Percentiles rank a stretch among this genome's conserved stretches.
phyloP scores from a whole-genome alignment of 37 sponge, comb jelly and placozoan genomes.

The Oopsacas minuta region DNA sequence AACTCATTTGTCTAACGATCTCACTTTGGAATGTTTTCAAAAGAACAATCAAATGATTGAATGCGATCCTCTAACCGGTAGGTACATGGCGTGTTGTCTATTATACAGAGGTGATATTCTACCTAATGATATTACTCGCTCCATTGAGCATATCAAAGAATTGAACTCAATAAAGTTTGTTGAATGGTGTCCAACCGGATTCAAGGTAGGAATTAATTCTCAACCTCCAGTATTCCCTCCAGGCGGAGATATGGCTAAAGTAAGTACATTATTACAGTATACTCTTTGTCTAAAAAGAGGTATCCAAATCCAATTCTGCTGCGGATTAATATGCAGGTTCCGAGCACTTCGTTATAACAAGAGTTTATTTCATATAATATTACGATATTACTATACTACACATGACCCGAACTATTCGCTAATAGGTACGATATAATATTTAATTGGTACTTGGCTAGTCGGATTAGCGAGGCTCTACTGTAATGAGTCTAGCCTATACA shows the following conservation, averaged over 20 bases:
- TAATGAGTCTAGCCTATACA: no score
- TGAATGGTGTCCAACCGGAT: slow-evolving; percentile 13
- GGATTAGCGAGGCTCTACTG: no score
- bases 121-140: neutral
- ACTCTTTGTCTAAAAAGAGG: no score
- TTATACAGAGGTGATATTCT: neutral
- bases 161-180: neutral
- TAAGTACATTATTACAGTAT: no score
- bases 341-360: no score
- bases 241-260: neutral
- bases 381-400: no score
- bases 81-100: neutral
- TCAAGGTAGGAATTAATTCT: slow-evolving; percentile 14
- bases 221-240: neutral
- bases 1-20: neutral
- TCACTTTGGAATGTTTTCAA: neutral
- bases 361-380: no score
- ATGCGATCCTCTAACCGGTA: neutral
- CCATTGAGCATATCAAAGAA: slow-evolving; percentile 2
- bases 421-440: no score
- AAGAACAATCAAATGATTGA: slow-evolving; percentile 13
- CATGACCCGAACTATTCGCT: no score
- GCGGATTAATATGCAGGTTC: no score
- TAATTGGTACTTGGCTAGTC: no score
- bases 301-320: no score